Percentiles rank a stretch among this genome's conserved stretches.
These are phyloP conservation scores for Hafferia zeledoni DNA, from an alignment of 2,797 vertebrate genomes.

Conservation along the genomic window DNA sequence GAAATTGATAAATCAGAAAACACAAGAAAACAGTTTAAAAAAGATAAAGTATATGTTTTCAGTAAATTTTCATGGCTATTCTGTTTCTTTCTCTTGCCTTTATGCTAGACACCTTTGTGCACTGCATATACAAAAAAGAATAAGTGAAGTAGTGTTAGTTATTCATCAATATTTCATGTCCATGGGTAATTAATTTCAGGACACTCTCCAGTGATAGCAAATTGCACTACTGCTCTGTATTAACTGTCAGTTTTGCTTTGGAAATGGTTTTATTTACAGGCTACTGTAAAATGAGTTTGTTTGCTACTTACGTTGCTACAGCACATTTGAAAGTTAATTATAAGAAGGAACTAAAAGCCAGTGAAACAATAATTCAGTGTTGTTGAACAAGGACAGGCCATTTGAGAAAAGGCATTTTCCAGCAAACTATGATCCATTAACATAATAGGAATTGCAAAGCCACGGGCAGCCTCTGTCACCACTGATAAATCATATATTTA, in stretches of 20 bases:
- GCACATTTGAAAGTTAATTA: conserved; percentile 47
- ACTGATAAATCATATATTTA: conserved; percentile 13
- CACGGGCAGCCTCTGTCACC: neutral
- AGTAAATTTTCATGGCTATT: neutral
- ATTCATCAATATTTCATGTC: neutral
- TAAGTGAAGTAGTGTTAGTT: neutral
- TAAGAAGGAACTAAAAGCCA: neutral
- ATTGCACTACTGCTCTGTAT: neutral
- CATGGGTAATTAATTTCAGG: conserved; percentile 9
- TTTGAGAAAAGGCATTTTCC: conserved; percentile 10
- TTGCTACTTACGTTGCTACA: conserved; percentile 21
- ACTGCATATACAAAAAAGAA: neutral
- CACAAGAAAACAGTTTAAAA: neutral
- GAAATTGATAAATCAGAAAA: neutral
- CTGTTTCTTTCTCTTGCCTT: neutral
- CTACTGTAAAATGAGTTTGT: conserved; percentile 42
- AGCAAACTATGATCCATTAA: neutral
- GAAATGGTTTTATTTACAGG: conserved; percentile 51
- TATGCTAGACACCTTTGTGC: neutral
- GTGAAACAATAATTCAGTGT: conserved; percentile 34
- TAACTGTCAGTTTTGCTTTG: conserved; percentile 17
- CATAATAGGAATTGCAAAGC: neutral
- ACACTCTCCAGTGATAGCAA: neutral
- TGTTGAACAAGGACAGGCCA: conserved; percentile 14
- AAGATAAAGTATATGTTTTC: neutral